Evolutionary conservation across 2,888 invertebrate species (phyloP).

Genomic region (Trissolcus japonicus): DNA sequence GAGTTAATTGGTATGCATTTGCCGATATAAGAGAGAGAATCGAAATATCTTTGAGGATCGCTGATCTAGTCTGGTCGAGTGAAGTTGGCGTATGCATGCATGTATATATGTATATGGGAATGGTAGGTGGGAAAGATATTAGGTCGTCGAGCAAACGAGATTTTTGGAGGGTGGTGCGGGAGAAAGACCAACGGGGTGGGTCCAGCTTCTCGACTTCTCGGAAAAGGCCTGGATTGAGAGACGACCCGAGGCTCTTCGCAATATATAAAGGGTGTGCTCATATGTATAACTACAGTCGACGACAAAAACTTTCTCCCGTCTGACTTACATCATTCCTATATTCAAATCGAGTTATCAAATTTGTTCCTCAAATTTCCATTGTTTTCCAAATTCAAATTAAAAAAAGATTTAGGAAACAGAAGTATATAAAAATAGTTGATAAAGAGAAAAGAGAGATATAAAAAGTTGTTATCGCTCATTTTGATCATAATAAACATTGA

Average conservation of each 20-base stretch:
- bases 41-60: slow-evolving; percentile 10
- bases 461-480: neutral
- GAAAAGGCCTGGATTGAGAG: slow-evolving; percentile 53
- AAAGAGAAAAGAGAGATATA: neutral
- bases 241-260: slow-evolving; percentile 49
- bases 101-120: slow-evolving; percentile 18
- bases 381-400: neutral
- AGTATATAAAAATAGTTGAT: too few relatives aligned
- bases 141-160: slow-evolving; percentile 48
- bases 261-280: slow-evolving; percentile 49
- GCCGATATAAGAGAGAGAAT: too few relatives aligned
- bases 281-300: slow-evolving; percentile 52
- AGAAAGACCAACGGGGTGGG: slow-evolving; percentile 51
- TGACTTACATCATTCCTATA: neutral
- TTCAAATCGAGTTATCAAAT: neutral
- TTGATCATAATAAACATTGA: neutral
- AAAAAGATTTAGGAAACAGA: too few relatives aligned
- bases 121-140: slow-evolving; percentile 49
- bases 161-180: slow-evolving; percentile 53
- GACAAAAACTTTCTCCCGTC: slow-evolving; percentile 40
- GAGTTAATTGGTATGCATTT: too few relatives aligned
- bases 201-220: slow-evolving; percentile 56
- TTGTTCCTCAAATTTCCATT: neutral
- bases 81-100: slow-evolving; percentile 16
- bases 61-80: slow-evolving; percentile 28